These are phyloP conservation scores for Erinaceus europaeus DNA, from an alignment of 2,113 vertebrate genomes.

Conservation along the genomic window DNA sequence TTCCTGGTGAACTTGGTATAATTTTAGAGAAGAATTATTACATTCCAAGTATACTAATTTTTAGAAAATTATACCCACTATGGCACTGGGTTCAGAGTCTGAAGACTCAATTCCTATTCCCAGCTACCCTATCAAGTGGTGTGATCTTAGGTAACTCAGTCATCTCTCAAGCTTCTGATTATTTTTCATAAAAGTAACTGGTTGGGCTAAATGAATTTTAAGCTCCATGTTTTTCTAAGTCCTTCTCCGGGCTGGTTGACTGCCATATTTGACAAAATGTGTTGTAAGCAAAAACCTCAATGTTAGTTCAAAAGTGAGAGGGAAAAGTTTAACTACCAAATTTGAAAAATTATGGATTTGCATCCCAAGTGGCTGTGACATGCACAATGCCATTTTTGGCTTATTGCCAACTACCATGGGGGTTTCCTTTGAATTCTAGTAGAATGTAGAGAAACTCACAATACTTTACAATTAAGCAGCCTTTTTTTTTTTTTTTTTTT, in stretches of 20 bases:
- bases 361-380: not conserved
- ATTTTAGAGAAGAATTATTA: not conserved
- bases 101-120: not conserved
- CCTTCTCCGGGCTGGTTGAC: not conserved
- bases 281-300: not conserved
- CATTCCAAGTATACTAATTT: not conserved
- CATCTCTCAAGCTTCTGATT: not conserved
- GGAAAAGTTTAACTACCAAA: not conserved
- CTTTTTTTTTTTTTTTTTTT: too few relatives aligned
- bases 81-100: not conserved
- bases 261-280: not conserved
- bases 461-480: not conserved
- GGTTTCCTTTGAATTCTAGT: slow-evolving; percentile 14
- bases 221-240: not conserved
- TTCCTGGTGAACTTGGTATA: not conserved
- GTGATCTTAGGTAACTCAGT: not conserved
- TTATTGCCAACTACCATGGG: not conserved
- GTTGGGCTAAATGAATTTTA: not conserved
- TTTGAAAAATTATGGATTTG: not conserved
- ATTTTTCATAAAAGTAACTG: not conserved
- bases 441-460: not conserved
- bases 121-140: not conserved
- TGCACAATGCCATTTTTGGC: not conserved
- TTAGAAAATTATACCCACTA: not conserved
- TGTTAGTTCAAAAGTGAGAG: not conserved